Base-by-base conservation (phyloP, 2,888 invertebrate genomes). In the Stenodema calcarata region DNA sequence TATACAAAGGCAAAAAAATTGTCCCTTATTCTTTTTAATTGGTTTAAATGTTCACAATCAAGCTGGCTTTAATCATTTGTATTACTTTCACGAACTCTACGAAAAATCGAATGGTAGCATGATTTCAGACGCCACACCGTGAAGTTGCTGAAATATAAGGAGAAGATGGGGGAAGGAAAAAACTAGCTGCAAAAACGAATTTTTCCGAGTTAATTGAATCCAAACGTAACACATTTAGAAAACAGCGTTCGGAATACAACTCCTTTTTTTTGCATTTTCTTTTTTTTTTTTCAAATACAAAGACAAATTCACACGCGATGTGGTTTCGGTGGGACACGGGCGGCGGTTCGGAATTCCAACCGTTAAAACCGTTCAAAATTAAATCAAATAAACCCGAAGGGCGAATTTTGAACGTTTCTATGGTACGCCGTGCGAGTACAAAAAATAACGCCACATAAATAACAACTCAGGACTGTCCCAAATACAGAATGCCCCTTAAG, bases 1-100 rank as follows among this genome's bases (percentile, higher is more conserved):
- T 14, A n/a, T n/a, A 73, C n/a, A 84, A 84, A 84, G 82, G 42
- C 62, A 27, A 81, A 50, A 80, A 50, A 9, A 18, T 70, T 75
- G 42, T 70, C 11, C 42, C n/a, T 73, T 84, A 42, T 73, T 41
- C 35, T 82, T 35, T 28, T 50, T 28, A 18, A 27, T 80, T 54
- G 28, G 14, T 30, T 3, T 28, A 78, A 28, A 78, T 44, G 2
- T 23, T 23, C 18, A 23, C 42, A 44, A 44, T 42, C 78, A 47
- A 44, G 78, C 78, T 42, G 62, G 18, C 62, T 62, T 9, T 23
- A 35, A 35, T 35, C 2, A 27, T 54, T 54, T 18, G n/a, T n/a
- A 14, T n/a, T 23, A 23, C 4, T 62, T 23, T 62, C 11, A 23
- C 4, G 12, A 27, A 23, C 11, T 23, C 27, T 62, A 62, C 62